These are phyloP conservation scores for Tenthredo scrophulariae DNA, from an alignment of 2,888 invertebrate genomes.

Conservation along the genomic window DNA sequence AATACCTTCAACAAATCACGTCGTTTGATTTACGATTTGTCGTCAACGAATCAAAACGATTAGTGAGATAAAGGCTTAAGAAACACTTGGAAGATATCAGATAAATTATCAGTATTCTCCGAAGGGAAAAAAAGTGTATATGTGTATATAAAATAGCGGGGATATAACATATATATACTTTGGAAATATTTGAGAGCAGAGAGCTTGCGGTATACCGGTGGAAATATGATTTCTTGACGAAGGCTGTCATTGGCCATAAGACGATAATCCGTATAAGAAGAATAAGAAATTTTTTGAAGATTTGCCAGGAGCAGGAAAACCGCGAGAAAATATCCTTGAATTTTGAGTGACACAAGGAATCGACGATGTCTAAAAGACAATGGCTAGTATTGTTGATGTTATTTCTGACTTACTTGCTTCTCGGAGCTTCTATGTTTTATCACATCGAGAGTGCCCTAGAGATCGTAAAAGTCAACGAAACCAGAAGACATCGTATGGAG, in stretches of 20 bases:
- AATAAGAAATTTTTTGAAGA: neutral
- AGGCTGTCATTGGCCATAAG: neutral
- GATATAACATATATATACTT: constrained; percentile 17
- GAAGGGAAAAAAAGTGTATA: neutral
- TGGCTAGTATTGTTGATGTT: constrained; percentile 87
- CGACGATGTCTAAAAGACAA: constrained; percentile 90
- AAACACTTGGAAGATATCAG: constrained; percentile 25
- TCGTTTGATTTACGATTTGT: neutral
- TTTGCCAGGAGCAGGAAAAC: neutral
- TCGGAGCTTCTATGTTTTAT: constrained; percentile 93
- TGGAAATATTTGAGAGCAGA: neutral
- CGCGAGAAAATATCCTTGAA: neutral
- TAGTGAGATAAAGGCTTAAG: constrained; percentile 8
- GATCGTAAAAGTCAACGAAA: constrained; percentile 81
- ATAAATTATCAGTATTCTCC: constrained; percentile 6
- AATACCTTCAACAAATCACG: neutral
- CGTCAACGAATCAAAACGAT: constrained; percentile 16
- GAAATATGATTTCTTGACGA: constrained; percentile 51
- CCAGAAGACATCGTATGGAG: constrained; percentile 83
- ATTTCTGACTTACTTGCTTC: constrained; percentile 87
- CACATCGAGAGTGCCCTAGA: constrained; percentile 89
- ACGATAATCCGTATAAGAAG: neutral
- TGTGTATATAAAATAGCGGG: neutral
- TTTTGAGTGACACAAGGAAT: neutral
- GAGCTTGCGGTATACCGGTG: neutral